Base-by-base conservation (phyloP, 1,140 invertebrate genomes). In the Harpegnathos saltator region DNA sequence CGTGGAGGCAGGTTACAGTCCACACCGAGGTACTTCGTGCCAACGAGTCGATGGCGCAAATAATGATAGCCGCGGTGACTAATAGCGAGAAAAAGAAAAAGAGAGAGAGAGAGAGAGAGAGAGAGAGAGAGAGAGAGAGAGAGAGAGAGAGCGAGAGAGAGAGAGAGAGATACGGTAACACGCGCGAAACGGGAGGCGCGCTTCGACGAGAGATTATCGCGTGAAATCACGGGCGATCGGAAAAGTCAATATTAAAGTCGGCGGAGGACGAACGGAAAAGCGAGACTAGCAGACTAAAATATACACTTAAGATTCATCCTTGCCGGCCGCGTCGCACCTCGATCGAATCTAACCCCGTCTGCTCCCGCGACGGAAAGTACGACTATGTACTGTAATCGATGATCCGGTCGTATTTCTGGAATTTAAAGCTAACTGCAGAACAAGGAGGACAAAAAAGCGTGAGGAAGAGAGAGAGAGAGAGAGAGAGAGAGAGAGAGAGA, bases 1-100 rank as follows among this genome's bases (percentile, higher is more conserved):
- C 54, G 44, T 68, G 63, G 44, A 52, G 73, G 3, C 74, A 68
- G 48, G 50, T 78, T 78, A 38, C 58, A 69, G 69, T 69, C 69
- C 75, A 52, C 52, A 22, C 44, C 22, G 26, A 33, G n/a, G 14
- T 14, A n/a, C 1, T 69, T 59, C 12, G 14, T 48, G 29, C 19
- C 56, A 80, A 80, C n/a, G 33, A 78, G 62, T 66, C 44, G 12
- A 38, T 14, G 22, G 14, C 11, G 22, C 50, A n/a, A 69, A 58
- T 66, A 69, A 58, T 66, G 9, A 71, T 11, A 22, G 14, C 52
- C 50, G 4, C 56, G 54, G 24, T 77, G 29, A 33, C 19, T 77
- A 68, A 77, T 75, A 62, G 62, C 9, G 9, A 26, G 52, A 61
- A n/a, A n/a, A n/a, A n/a, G n/a, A n/a, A n/a, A n/a, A n/a, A n/a